A percentile compares a stretch with the other conserved stretches of the same genome.
phyloP scores from a whole-genome alignment of 2,113 vertebrate species.

The Vidua chalybeata region DNA sequence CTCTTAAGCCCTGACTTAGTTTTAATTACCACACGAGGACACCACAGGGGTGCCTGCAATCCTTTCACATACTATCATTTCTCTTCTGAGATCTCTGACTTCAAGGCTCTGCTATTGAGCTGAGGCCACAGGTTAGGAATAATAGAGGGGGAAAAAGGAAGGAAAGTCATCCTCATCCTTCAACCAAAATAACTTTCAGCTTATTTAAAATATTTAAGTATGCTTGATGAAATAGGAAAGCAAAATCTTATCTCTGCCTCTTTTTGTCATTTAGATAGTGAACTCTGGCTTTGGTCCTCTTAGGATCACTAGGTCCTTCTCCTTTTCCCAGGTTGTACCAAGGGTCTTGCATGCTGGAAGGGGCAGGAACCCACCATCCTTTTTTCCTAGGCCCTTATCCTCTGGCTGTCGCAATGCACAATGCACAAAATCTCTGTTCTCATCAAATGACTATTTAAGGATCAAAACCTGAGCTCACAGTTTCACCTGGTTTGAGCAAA shows the following conservation, averaged over 20 bases:
- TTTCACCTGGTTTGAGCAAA: not conserved
- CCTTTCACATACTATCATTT: not conserved
- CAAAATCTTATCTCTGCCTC: not conserved
- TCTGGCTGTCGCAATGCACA: not conserved
- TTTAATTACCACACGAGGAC: not conserved
- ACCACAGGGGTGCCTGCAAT: not conserved
- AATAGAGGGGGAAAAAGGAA: not conserved
- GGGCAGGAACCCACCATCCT: not conserved
- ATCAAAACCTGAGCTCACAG: not conserved
- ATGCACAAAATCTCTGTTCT: not conserved
- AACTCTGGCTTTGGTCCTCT: not conserved
- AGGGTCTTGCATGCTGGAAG: not conserved
- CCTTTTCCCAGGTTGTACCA: not conserved
- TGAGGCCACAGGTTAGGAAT: not conserved
- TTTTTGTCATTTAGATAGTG: not conserved
- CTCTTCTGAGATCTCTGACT: not conserved
- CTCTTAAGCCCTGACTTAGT: not conserved
- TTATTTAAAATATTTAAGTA: not conserved
- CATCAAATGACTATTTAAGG: not conserved
- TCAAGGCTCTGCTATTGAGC: not conserved
- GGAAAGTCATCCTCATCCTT: not conserved
- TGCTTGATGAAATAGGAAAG: not conserved
- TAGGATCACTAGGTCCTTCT: not conserved
- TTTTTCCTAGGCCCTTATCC: not conserved
- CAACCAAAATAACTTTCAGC: not conserved